Percentiles rank a stretch among this genome's conserved stretches.
These are phyloP conservation scores for Callyntrura sp. DNA, from an alignment of 2,888 invertebrate species.

Conservation along the genomic window DNA sequence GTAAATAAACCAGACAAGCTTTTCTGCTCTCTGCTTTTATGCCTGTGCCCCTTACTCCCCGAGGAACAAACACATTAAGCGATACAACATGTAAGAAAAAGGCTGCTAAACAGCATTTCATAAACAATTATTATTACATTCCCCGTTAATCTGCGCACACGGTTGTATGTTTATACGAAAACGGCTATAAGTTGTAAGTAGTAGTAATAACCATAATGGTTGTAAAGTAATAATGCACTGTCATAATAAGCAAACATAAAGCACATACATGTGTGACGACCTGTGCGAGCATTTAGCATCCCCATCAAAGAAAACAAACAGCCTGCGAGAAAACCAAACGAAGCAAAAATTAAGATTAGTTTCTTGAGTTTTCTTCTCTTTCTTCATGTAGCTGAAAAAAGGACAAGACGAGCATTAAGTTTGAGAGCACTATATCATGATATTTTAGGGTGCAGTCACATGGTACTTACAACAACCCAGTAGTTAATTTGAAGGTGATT, in stretches of 20 bases:
- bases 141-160: background rate
- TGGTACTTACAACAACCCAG: conserved; percentile 11
- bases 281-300: conserved; percentile 6
- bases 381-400: background rate
- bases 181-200: conserved; percentile 16
- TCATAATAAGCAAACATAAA: conserved; percentile 43
- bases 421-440: background rate
- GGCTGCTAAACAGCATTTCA: conserved; percentile 35
- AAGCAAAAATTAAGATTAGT: background rate
- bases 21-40: background rate
- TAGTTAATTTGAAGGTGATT: conserved; percentile 35
- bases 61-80: conserved; percentile 42
- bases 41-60: conserved; percentile 5
- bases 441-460: conserved; percentile 19
- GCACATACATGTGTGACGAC: conserved; percentile 18
- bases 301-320: background rate
- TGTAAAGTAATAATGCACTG: conserved; percentile 41
- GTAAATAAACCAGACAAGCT: conserved; percentile 11
- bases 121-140: conserved; percentile 38
- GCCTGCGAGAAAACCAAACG: background rate
- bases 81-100: background rate
- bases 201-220: conserved; percentile 19
- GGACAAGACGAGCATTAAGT: background rate
- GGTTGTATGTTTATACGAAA: background rate
- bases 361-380: background rate